These are phyloP conservation scores for Orthosia incerta DNA, from an alignment of 2,888 invertebrate genomes.

Conservation along the genomic window DNA sequence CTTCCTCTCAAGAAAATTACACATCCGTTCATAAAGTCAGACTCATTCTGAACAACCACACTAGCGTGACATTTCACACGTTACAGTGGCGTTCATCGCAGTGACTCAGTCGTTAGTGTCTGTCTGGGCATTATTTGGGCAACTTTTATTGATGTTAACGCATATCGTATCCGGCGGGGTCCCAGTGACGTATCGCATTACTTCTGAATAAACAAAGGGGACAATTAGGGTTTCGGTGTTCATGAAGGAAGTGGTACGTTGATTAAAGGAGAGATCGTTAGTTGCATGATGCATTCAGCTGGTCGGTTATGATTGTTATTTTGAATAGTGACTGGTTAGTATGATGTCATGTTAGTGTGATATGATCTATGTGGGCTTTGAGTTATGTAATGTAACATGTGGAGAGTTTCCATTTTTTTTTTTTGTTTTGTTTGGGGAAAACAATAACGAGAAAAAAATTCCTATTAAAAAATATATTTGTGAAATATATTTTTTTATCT, in stretches of 20 bases:
- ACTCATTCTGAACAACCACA: constrained; percentile 43
- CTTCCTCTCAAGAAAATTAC: constrained; percentile 37
- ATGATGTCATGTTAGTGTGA: constrained; percentile 49
- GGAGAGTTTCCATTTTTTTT: background rate
- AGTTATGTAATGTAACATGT: constrained; percentile 31
- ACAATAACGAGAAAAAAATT: too few relatives aligned
- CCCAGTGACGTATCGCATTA: constrained; percentile 85
- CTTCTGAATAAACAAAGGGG: constrained; percentile 88
- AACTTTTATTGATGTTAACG: constrained; percentile 88
- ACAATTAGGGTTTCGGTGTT: constrained; percentile 83
- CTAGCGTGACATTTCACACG: constrained; percentile 67
- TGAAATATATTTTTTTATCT: too few relatives aligned
- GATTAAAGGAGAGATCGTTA: constrained; percentile 67
- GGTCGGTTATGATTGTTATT: constrained; percentile 48
- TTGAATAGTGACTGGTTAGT: constrained; percentile 51
- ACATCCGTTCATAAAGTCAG: constrained; percentile 52
- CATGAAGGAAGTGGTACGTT: constrained; percentile 78
- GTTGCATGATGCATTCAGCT: constrained; percentile 56
- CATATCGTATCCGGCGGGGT: constrained; percentile 86
- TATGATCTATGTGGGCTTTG: constrained; percentile 14
- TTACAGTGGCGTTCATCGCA: constrained; percentile 25
- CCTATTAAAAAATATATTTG: too few relatives aligned
- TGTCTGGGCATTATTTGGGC: constrained; percentile 77
- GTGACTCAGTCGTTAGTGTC: constrained; percentile 85
- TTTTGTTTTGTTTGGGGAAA: background rate